Conservation (phyloP, 2,888 invertebrate species). For the Diarsia dahlii region DNA sequence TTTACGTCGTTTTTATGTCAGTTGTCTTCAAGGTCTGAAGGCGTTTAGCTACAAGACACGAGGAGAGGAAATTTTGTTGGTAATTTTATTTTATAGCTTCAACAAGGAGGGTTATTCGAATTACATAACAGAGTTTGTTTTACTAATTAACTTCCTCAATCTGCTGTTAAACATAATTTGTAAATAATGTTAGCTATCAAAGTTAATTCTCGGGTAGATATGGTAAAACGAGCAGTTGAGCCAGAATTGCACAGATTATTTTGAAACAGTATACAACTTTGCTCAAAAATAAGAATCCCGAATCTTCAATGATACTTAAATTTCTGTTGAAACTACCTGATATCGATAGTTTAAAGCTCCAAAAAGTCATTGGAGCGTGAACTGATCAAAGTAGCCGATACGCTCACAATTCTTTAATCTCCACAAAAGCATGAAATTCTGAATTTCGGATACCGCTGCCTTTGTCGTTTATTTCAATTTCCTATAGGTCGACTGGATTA, state of each 20-base stretch:
- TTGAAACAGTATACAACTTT: neutral
- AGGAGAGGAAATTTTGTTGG: neutral
- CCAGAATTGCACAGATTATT: neutral
- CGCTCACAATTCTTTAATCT: slow-evolving; percentile 30
- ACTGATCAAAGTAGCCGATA: slow-evolving; percentile 42
- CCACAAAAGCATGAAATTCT: slow-evolving; percentile 36
- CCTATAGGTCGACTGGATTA: slow-evolving; percentile 17
- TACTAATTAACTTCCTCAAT: neutral
- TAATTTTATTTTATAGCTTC: neutral
- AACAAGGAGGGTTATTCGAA: neutral
- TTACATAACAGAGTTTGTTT: neutral
- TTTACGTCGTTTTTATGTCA: neutral
- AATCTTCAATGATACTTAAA: neutral
- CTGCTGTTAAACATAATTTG: neutral
- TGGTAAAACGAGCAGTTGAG: neutral
- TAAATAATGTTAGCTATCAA: neutral
- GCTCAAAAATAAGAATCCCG: neutral
- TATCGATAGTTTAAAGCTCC: slow-evolving; percentile 12
- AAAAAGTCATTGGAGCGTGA: slow-evolving; percentile 32
- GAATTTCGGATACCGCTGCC: slow-evolving; percentile 26
- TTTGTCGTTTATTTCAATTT: slow-evolving; percentile 32
- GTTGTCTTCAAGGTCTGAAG: slow-evolving; percentile 1
- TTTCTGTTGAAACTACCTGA: neutral
- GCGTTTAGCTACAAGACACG: neutral
- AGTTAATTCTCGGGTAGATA: neutral